A percentile compares a stretch with the other conserved stretches of the same genome.
Conservation (phyloP, 2,113 vertebrate genomes). For the Desmodus rotundus region DNA sequence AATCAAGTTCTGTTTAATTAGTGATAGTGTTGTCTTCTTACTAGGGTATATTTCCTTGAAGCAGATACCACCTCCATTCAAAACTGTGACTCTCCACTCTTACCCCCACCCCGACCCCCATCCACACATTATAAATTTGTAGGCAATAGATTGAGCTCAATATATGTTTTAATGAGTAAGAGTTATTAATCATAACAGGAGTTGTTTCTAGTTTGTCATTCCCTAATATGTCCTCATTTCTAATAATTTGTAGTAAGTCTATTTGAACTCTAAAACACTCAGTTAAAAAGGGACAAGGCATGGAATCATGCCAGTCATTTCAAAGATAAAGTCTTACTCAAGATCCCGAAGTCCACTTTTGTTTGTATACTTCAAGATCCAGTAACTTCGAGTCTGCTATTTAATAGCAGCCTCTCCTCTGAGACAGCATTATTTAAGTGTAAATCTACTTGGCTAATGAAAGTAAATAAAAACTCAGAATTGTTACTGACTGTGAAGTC, state of each 20-base stretch:
- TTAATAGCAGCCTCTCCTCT: neutral
- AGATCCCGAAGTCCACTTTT: neutral
- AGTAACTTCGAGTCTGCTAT: neutral
- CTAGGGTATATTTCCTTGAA: neutral
- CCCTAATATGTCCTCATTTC: neutral
- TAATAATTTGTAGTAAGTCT: constrained; percentile 2
- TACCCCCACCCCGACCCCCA: neutral
- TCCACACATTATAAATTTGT: neutral
- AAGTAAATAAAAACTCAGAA: neutral
- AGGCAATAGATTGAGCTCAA: neutral
- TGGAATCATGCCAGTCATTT: neutral
- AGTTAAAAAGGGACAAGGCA: neutral
- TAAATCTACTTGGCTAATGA: neutral
- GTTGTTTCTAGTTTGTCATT: neutral
- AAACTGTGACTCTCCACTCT: neutral
- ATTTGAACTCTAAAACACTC: neutral
- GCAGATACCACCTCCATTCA: neutral
- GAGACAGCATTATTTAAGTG: neutral
- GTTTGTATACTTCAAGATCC: neutral
- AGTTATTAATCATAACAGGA: constrained; percentile 17
- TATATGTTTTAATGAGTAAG: neutral
- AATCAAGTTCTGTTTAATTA: neutral
- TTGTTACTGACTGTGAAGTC: neutral
- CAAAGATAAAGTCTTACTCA: neutral
- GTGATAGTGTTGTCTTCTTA: neutral